Evolutionary conservation across 2,113 vertebrate species (phyloP).

Genomic region (Lagopus muta): DNA sequence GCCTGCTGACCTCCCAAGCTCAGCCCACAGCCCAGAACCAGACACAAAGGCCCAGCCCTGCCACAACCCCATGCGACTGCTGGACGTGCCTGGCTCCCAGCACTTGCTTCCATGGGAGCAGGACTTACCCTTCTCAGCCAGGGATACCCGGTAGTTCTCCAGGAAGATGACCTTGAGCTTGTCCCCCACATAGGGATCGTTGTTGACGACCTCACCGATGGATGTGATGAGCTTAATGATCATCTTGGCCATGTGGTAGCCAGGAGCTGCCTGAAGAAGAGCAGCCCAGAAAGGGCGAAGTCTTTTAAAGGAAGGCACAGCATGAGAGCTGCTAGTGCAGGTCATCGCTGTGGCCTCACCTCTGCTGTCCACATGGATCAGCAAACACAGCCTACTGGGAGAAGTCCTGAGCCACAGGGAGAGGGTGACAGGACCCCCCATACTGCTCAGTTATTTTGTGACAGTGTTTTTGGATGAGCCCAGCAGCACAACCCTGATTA

Average conservation of each 20-base stretch:
- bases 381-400: neutral
- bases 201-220: constrained; percentile 85
- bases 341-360: neutral
- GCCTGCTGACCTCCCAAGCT: neutral
- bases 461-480: neutral
- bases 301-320: constrained; percentile 12
- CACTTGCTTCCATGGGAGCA: accelerated
- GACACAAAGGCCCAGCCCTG: neutral
- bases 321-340: neutral
- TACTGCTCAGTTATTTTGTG: neutral
- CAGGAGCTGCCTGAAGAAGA: constrained; percentile 84
- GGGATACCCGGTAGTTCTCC: constrained; percentile 90
- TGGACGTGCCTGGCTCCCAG: neutral
- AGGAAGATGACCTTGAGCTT: constrained; percentile 88
- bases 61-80: no score
- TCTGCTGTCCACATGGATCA: neutral
- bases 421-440: neutral
- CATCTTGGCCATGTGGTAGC: constrained; percentile 93
- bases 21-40: neutral
- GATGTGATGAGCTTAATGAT: constrained; percentile 91
- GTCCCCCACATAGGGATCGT: constrained; percentile 85
- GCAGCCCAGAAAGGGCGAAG: constrained; percentile 21
- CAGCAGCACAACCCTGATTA: neutral
- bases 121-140: constrained; percentile 88
- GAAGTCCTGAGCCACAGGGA: neutral